Evolutionary conservation across 2,888 invertebrate species (phyloP).

Genomic region (Hecatera dysodea): DNA sequence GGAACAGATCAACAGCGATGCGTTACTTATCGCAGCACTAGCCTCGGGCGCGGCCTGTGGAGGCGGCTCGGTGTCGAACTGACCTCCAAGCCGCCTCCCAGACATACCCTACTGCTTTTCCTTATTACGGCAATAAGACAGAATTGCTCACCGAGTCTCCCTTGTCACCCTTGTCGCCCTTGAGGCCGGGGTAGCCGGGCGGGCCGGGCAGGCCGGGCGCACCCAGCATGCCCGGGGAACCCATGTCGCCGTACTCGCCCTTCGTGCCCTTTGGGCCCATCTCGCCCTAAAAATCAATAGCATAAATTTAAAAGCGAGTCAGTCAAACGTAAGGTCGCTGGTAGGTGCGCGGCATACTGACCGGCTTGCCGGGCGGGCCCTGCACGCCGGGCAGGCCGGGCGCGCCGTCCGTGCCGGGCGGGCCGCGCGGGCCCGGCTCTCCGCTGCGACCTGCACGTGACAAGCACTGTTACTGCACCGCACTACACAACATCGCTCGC

Average conservation of each 20-base stretch:
- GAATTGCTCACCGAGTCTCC: constrained; percentile 96
- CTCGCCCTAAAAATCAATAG: constrained; percentile 91
- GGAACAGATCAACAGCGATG: constrained; percentile 66
- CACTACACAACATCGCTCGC: background rate
- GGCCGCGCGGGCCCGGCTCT: constrained; percentile 94
- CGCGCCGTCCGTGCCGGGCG: constrained; percentile 93
- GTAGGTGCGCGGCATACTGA: constrained; percentile 78
- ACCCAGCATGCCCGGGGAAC: constrained; percentile 98
- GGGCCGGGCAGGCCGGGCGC: constrained; percentile 96
- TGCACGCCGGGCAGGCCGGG: constrained; percentile 96
- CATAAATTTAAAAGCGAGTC: background rate
- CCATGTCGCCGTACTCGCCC: constrained; percentile 97
- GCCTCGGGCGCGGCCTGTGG: too few relatives aligned
- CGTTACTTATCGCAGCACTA: constrained; percentile 60
- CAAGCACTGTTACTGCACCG: constrained; percentile 18
- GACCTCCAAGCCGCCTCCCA: background rate
- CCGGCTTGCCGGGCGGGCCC: constrained; percentile 96
- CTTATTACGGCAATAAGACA: background rate
- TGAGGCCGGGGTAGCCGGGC: constrained; percentile 96
- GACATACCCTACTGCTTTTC: background rate
- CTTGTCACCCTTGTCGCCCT: constrained; percentile 97
- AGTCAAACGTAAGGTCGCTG: background rate
- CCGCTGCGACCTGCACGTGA: constrained; percentile 93
- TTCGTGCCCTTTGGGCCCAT: constrained; percentile 97
- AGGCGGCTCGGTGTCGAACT: background rate